Percentiles rank a stretch among this genome's conserved stretches.
Conservation (phyloP, 2,113 vertebrate genomes). For the Platanista minor region DNA sequence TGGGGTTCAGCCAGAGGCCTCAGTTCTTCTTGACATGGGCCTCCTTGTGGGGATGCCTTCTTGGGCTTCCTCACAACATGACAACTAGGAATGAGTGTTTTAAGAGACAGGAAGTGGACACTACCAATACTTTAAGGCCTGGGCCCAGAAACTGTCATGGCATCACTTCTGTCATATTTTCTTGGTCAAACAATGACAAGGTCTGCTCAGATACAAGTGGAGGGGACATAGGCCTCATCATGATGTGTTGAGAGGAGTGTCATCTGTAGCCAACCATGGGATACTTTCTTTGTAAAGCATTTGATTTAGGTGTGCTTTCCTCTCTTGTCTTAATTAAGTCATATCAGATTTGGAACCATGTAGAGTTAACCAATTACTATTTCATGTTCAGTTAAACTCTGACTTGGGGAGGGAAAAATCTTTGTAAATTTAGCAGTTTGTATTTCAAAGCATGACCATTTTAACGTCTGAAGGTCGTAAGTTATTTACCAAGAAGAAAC, state of each 20-base stretch:
- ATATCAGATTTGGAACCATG: background rate
- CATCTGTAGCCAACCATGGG: background rate
- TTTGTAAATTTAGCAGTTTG: background rate
- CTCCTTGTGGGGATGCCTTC: background rate
- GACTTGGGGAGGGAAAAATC: background rate
- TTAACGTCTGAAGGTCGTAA: background rate
- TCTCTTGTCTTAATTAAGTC: background rate
- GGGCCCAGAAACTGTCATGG: background rate
- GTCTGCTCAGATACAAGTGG: background rate
- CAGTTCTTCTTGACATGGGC: background rate
- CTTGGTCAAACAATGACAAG: background rate
- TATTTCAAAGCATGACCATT: background rate
- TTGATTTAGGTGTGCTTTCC: background rate
- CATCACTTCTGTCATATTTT: background rate
- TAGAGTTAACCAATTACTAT: background rate
- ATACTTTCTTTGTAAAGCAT: background rate
- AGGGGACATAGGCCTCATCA: background rate
- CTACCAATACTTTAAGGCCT: background rate
- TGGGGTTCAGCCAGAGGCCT: background rate
- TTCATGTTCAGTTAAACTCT: constrained; percentile 5
- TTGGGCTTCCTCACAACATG: background rate
- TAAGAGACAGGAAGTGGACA: background rate
- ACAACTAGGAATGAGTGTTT: background rate
- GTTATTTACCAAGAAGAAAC: background rate
- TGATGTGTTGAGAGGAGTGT: background rate